Conservation (phyloP, 2,888 invertebrate genomes). For the Lamellibrachia columna region DNA sequence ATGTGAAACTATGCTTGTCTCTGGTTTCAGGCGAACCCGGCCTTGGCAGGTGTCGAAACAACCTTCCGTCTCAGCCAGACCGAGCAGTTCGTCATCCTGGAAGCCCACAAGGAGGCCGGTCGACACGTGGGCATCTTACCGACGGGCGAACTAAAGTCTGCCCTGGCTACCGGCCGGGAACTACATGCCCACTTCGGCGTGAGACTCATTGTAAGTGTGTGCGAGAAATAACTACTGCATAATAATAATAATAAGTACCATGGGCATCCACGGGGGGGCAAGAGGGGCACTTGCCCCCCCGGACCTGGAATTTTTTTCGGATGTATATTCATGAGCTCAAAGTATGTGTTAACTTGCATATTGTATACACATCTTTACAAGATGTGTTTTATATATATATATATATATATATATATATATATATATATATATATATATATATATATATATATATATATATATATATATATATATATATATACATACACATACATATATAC, state of each 20-base stretch:
- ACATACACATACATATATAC: accelerated
- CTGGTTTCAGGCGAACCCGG: conserved; percentile 17
- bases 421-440: no score
- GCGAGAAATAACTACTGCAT: neutral
- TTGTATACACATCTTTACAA: no score
- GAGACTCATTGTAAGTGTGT: conserved; percentile 52
- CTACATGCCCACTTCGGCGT: conserved; percentile 54
- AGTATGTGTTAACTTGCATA: no score
- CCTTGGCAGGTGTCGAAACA: conserved; percentile 46
- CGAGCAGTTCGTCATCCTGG: conserved; percentile 51
- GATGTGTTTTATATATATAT: no score
- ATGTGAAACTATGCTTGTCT: neutral
- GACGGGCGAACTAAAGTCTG: conserved; percentile 55
- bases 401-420: no score
- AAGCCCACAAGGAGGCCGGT: conserved; percentile 51
- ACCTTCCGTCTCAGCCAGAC: conserved; percentile 52
- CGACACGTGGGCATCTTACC: conserved; percentile 53
- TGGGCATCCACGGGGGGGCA: neutral
- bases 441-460: no score
- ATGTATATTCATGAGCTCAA: no score
- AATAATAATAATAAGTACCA: neutral
- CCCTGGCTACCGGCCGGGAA: conserved; percentile 53
- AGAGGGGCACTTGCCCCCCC: no score
- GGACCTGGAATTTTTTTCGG: no score
- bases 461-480: no score